Evolutionary conservation across 1,140 invertebrate species (phyloP).

Genomic region (Sitophilus oryzae): DNA sequence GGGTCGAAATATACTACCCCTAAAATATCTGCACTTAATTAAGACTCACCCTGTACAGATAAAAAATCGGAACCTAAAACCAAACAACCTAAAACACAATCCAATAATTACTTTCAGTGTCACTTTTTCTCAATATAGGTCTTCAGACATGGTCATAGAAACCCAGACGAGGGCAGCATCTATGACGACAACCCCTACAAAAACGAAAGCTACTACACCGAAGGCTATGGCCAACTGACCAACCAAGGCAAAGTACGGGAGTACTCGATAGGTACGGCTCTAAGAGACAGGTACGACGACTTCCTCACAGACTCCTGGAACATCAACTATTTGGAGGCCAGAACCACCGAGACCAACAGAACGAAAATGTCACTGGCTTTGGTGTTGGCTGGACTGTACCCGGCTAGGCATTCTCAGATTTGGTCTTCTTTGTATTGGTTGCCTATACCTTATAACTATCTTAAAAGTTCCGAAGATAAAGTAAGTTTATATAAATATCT

Average conservation of each 20-base stretch:
- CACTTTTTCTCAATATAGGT: not conserved
- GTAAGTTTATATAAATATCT: not conserved
- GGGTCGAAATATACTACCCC: no score
- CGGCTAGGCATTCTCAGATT: slow-evolving; percentile 29
- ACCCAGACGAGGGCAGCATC: not conserved
- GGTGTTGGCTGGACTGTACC: slow-evolving; percentile 76
- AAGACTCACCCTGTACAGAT: no score
- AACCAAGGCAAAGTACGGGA: slow-evolving; percentile 39
- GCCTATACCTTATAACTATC: not conserved
- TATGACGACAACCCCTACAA: not conserved
- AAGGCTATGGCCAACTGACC: not conserved
- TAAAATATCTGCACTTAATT: no score
- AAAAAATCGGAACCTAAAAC: no score
- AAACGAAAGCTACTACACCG: not conserved
- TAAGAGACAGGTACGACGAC: slow-evolving; percentile 54
- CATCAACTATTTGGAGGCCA: slow-evolving; percentile 30
- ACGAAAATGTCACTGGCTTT: slow-evolving; percentile 57
- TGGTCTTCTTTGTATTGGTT: not conserved
- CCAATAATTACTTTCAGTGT: no score
- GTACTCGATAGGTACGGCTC: slow-evolving; percentile 55
- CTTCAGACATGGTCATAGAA: not conserved
- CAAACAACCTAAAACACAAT: no score
- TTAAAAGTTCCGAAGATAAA: not conserved
- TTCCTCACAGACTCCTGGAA: slow-evolving; percentile 56
- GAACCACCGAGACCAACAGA: slow-evolving; percentile 44